These are phyloP conservation scores for Diceros bicornis DNA, from an alignment of 2,797 vertebrate genomes.

Conservation along the genomic window DNA sequence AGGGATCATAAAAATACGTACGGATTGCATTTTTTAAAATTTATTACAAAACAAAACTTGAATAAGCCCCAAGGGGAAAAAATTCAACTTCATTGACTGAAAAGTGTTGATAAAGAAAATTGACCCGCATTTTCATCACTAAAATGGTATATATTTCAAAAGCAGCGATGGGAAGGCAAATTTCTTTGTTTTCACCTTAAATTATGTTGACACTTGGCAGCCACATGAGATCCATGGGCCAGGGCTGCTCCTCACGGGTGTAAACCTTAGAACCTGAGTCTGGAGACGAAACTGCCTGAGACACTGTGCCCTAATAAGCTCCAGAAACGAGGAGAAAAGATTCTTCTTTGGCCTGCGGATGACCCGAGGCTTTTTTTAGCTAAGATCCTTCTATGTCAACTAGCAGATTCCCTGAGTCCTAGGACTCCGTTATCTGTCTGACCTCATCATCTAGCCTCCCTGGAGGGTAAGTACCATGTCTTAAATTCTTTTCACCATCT, in stretches of 20 bases:
- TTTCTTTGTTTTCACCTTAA: constrained; percentile 21
- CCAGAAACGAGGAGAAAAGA: not conserved
- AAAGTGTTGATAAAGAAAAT: constrained; percentile 39
- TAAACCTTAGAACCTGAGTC: not conserved
- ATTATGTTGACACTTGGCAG: not conserved
- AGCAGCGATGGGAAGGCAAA: not conserved
- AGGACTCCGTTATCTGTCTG: not conserved
- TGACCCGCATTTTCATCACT: not conserved
- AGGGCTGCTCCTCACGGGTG: not conserved
- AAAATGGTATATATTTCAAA: constrained; percentile 57
- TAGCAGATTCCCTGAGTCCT: not conserved
- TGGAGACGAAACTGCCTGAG: not conserved
- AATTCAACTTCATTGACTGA: constrained; percentile 26
- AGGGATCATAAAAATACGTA: constrained; percentile 1
- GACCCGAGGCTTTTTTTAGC: not conserved
- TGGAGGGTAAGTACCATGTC: not conserved
- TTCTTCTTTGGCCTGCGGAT: not conserved
- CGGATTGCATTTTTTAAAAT: not conserved
- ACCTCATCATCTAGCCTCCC: not conserved
- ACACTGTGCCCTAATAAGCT: not conserved
- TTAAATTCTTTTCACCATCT: constrained; percentile 18
- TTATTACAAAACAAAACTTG: not conserved
- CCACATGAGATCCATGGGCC: not conserved
- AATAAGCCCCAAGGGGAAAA: not conserved
- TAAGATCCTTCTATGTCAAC: not conserved